phyloP scores from a whole-genome alignment of 2,113 vertebrate genomes.

The Trachemys scripta region DNA sequence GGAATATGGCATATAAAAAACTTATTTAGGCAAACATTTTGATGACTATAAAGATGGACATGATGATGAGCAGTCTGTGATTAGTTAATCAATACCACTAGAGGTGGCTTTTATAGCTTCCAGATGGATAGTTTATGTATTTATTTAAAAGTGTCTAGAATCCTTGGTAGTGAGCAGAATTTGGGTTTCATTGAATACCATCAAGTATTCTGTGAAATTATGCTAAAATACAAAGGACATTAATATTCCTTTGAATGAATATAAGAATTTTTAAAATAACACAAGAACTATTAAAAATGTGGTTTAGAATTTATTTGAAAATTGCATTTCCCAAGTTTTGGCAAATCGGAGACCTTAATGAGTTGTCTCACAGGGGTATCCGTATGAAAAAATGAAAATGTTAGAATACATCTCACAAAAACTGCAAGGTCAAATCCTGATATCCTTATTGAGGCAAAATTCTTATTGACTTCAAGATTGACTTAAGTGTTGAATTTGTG shows the following conservation, averaged over 20 bases:
- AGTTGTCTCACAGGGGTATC: not conserved
- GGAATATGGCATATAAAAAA: not conserved
- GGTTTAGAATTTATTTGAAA: not conserved
- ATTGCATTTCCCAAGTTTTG: not conserved
- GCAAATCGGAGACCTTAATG: not conserved
- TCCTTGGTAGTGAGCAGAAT: not conserved
- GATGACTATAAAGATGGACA: not conserved
- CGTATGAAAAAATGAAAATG: not conserved
- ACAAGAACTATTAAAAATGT: not conserved
- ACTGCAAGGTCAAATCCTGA: not conserved
- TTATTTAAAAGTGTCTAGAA: not conserved
- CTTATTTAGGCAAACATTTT: slow-evolving; percentile 15
- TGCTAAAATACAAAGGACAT: not conserved
- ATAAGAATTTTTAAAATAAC: not conserved
- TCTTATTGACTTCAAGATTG: not conserved
- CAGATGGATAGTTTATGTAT: not conserved
- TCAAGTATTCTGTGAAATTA: not conserved
- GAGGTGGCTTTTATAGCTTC: not conserved
- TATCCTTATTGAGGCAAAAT: not conserved
- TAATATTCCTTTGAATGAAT: not conserved
- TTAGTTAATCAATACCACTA: not conserved
- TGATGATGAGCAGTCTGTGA: not conserved
- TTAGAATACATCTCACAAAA: not conserved
- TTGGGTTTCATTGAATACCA: not conserved
- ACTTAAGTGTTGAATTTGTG: not conserved